Conservation (phyloP, 2,797 vertebrate genomes). For the Sphenopsis melanotis region DNA sequence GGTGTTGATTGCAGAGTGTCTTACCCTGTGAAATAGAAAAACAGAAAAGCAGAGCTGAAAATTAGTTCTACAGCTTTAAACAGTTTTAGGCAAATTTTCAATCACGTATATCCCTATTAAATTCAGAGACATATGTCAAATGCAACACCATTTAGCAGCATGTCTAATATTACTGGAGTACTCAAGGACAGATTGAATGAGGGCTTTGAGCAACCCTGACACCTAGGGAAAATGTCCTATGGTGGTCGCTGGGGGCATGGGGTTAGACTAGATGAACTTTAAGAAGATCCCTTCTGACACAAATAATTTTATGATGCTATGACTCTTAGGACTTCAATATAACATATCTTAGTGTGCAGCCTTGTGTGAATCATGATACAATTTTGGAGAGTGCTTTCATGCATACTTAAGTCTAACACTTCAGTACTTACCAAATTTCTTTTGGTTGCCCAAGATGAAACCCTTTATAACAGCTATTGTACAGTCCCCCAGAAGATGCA, state of each 20-base stretch:
- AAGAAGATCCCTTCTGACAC: background rate
- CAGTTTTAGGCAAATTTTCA: background rate
- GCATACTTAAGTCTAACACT: background rate
- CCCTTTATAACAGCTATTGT: background rate
- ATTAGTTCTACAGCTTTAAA: background rate
- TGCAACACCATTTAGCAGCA: background rate
- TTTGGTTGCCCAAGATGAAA: background rate
- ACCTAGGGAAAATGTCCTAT: background rate
- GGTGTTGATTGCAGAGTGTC: background rate
- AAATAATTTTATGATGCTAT: background rate
- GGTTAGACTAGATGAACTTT: background rate
- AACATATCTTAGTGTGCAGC: background rate
- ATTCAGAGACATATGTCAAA: background rate
- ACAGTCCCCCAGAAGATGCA: accelerated
- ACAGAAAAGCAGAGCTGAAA: background rate
- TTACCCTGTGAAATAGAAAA: background rate
- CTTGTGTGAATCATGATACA: background rate
- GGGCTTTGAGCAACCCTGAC: background rate
- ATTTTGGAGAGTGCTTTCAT: background rate
- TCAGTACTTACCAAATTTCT: background rate
- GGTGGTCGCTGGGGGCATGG: background rate
- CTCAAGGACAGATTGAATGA: background rate
- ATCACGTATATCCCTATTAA: background rate
- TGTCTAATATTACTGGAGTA: background rate
- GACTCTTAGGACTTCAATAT: background rate